Evolutionary conservation across 2,797 vertebrate species (phyloP).

Genomic region (Melanotaenia nigrans): DNA sequence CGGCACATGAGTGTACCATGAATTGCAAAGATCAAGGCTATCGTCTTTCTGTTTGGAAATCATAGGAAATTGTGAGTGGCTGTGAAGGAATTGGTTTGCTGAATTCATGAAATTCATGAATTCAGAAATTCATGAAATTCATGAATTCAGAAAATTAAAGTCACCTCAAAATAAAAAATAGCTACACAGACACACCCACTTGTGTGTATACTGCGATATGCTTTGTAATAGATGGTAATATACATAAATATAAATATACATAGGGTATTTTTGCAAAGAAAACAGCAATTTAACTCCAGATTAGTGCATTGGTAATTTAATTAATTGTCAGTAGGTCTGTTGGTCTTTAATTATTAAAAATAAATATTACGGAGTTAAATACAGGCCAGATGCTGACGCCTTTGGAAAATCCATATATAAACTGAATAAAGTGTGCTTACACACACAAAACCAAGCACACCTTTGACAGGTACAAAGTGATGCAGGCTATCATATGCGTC

Average conservation of each 20-base stretch:
- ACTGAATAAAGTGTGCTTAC: background rate
- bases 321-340: background rate
- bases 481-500: conserved; percentile 92
- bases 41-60: background rate
- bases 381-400: background rate
- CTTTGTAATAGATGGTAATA: background rate
- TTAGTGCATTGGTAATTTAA: background rate
- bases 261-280: background rate
- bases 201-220: background rate
- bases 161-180: background rate
- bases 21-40: background rate
- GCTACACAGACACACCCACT: background rate
- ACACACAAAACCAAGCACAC: conserved; percentile 62
- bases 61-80: background rate
- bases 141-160: background rate
- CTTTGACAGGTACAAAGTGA: conserved; percentile 90
- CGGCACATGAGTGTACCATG: background rate
- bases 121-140: background rate
- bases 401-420: background rate
- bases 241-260: too few relatives aligned
- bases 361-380: background rate
- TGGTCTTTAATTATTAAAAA: background rate
- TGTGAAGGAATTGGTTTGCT: background rate
- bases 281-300: background rate
- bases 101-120: too few relatives aligned